Evolutionary conservation across 2,888 invertebrate species (phyloP).

Genomic region (Lasioglossum calceatum): DNA sequence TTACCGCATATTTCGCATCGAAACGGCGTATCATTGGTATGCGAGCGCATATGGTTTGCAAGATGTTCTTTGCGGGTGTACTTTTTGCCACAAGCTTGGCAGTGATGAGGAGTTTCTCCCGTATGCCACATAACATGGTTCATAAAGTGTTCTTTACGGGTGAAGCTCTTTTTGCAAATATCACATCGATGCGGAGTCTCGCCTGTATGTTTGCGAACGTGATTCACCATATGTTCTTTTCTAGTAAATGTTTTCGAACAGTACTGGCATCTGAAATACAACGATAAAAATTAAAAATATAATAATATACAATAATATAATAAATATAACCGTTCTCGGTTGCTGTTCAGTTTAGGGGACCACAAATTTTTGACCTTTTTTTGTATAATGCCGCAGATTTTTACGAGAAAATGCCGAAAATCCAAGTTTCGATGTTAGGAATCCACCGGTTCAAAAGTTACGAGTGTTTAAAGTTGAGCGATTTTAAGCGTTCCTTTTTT

Average conservation of each 20-base stretch:
- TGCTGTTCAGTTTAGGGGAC: too few species aligned
- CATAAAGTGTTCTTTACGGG: slow-evolving; percentile 91
- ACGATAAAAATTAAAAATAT: too few species aligned
- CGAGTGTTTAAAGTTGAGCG: too few species aligned
- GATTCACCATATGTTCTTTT: slow-evolving; percentile 92
- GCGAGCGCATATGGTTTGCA: slow-evolving; percentile 94
- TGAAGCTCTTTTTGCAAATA: slow-evolving; percentile 92
- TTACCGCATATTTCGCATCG: slow-evolving; percentile 93
- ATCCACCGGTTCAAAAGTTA: too few species aligned
- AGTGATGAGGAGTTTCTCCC: slow-evolving; percentile 95
- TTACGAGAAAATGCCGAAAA: too few species aligned
- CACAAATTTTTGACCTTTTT: too few species aligned
- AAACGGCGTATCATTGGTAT: slow-evolving; percentile 95
- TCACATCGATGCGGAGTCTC: slow-evolving; percentile 92
- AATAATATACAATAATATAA: too few species aligned
- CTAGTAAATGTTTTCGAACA: slow-evolving; percentile 91
- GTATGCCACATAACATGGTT: slow-evolving; percentile 93
- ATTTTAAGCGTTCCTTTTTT: too few species aligned
- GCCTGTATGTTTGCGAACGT: slow-evolving; percentile 91
- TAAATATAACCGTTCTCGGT: too few species aligned
- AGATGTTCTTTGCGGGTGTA: slow-evolving; percentile 95
- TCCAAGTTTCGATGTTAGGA: too few species aligned
- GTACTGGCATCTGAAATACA: slow-evolving; percentile 87
- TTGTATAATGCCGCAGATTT: too few species aligned
- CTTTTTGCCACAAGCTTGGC: slow-evolving; percentile 94